Percentiles rank a stretch among this genome's conserved stretches.
Conservation (phyloP, 1,140 invertebrate genomes). For the Trinorchestia longiramus region DNA sequence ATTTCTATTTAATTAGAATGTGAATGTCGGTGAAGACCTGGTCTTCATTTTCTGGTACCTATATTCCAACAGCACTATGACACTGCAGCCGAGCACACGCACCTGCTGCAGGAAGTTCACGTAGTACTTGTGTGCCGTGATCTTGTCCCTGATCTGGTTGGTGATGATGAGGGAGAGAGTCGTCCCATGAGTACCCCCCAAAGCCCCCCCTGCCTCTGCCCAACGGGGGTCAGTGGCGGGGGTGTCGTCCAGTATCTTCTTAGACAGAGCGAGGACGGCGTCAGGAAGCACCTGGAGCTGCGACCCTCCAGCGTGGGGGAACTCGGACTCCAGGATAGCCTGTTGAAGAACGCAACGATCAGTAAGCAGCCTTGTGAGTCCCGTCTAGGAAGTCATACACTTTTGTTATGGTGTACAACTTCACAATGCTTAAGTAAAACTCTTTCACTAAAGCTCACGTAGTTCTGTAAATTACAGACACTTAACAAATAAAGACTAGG, state of each 20-base stretch:
- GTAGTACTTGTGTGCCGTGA: conserved; percentile 78
- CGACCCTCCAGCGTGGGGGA: conserved; percentile 75
- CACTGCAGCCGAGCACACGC: no score
- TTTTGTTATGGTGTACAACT: no score
- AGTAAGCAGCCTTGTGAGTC: no score
- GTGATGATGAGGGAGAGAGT: conserved; percentile 81
- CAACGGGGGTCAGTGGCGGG: conserved; percentile 90
- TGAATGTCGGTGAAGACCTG: no score
- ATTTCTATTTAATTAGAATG: no score
- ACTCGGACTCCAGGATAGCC: conserved; percentile 78
- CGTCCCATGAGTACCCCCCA: conserved; percentile 60
- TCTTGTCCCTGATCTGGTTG: conserved; percentile 88
- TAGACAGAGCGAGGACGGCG: conserved; percentile 79
- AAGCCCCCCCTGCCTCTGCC: conserved; percentile 72
- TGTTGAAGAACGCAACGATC: conserved; percentile 66
- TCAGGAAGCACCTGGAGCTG: conserved; percentile 75
- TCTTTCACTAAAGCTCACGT: no score
- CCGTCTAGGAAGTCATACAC: no score
- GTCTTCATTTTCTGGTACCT: no score
- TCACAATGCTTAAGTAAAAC: no score
- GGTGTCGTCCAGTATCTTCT: conserved; percentile 87
- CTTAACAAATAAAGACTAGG: no score
- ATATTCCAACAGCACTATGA: no score
- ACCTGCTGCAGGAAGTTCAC: conserved; percentile 65
- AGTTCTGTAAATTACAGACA: no score